Evolutionary conservation across 2,797 vertebrate genomes (phyloP), one percentile per base, ranked within the genome.

Genomic region (Yasuhikotakia modesta): DNA sequence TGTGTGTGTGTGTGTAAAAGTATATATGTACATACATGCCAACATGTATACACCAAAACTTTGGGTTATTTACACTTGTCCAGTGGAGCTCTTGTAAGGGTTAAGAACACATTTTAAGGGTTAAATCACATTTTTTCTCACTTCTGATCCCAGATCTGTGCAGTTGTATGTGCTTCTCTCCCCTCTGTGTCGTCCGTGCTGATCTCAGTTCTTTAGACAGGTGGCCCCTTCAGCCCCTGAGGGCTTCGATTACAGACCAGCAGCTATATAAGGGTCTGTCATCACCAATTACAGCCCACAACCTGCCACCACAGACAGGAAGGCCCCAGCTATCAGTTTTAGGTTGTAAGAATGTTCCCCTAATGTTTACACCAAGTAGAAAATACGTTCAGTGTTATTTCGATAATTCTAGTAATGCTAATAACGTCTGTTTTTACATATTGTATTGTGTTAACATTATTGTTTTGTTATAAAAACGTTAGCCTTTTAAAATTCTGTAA

Each of bases 201-300:
- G 79, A 88, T 84, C 87, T 83, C 46, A 48, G 22, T 80, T 84
- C 84, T 89, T 90, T 85, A 70, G 72, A 65, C 22, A 58, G 81
- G 79, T 79, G 84, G 77, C 65, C 88, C 78, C 86, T 88, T 88
- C 85, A 89, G 83, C 80, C 85, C 69, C 70, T 77, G 78, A 60
- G 58, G 84, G 79, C 53, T 86, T 80, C 55, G 79, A 86, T 89
- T 87, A 84, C 88, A 85, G 58, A 73, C 71, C 52, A 64, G 60
- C 60, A 52, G 73, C 73, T 86, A 80, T 85, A 81, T 78, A 85
- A 70, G 71, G 72, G 22, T 67, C 80, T 87, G 81, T 87, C 86
- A 82, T 81, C 64, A 57, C 61, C 81, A 87, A 88, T 87, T 88
- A 90, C 66, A 86, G 77, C 80, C 86, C 85, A 84, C 79, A 72